Conservation (phyloP, 2,888 invertebrate genomes). For the Xestia rhomboidea region DNA sequence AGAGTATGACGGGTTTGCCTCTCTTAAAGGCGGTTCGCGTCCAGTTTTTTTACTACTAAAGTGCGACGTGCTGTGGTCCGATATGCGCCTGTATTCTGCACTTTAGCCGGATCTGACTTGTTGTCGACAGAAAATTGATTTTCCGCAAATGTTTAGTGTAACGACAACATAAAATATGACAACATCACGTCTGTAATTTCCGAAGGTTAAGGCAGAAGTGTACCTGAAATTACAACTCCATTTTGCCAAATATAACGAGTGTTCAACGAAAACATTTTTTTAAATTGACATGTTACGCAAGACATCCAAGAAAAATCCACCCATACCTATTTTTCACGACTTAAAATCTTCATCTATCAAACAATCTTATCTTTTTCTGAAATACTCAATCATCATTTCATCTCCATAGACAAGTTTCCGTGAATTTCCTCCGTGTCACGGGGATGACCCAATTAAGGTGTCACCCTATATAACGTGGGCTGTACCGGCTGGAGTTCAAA, state of each 20-base stretch:
- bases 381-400: constrained; percentile 13
- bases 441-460: constrained; percentile 53
- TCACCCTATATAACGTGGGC: constrained; percentile 1
- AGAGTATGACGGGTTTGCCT: too few species aligned
- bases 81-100: not conserved
- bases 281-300: not conserved
- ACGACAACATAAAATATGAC: not conserved
- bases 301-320: not conserved
- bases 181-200: not conserved
- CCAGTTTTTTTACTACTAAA: too few species aligned
- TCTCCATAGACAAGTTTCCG: constrained; percentile 12
- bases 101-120: not conserved
- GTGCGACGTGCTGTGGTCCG: too few species aligned
- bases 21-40: too few species aligned
- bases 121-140: accelerated
- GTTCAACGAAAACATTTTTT: not conserved
- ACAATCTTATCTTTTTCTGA: constrained; percentile 14
- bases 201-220: not conserved
- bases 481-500: constrained; percentile 15
- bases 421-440: constrained; percentile 8
- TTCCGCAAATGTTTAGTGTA: not conserved
- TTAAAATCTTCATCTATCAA: not conserved
- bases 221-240: not conserved
- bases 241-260: not conserved
- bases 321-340: not conserved